Percentiles rank a stretch among this genome's conserved stretches.
phyloP scores from a whole-genome alignment of 2,888 invertebrate species.

The Agrypnus murinus region DNA sequence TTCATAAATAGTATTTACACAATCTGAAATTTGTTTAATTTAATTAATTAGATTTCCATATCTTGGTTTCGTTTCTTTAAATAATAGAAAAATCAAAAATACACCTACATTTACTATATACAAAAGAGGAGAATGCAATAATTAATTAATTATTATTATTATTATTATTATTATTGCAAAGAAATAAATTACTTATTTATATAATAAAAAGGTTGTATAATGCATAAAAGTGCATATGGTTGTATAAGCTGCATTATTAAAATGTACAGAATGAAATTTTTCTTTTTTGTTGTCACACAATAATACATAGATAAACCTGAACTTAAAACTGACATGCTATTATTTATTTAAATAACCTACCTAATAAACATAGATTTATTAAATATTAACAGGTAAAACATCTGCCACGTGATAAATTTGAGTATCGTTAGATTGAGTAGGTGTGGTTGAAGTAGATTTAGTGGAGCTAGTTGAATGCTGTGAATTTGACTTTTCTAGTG shows the following conservation, averaged over 20 bases:
- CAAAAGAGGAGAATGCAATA: background rate
- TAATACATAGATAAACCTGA: constrained; percentile 24
- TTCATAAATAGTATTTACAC: constrained; percentile 43
- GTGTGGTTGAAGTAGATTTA: constrained; percentile 55
- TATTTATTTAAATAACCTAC: constrained; percentile 36
- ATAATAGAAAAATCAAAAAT: background rate
- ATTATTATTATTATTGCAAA: background rate
- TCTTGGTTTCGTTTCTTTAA: background rate
- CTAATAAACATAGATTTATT: constrained; percentile 44
- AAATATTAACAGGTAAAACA: constrained; percentile 62
- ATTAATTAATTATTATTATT: background rate
- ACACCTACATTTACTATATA: background rate
- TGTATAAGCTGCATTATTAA: background rate
- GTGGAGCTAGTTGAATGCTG: constrained; percentile 57
- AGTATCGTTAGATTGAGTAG: constrained; percentile 59
- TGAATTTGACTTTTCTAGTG: constrained; percentile 62
- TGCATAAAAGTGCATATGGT: background rate
- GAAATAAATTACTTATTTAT: background rate
- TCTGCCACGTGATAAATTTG: constrained; percentile 69
- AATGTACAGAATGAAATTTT: background rate
- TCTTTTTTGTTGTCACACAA: background rate
- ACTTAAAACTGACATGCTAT: constrained; percentile 21
- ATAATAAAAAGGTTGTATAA: background rate
- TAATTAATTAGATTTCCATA: background rate
- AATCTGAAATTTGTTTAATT: constrained; percentile 33